Conservation (phyloP, 2,113 vertebrate genomes). For the Meles meles region DNA sequence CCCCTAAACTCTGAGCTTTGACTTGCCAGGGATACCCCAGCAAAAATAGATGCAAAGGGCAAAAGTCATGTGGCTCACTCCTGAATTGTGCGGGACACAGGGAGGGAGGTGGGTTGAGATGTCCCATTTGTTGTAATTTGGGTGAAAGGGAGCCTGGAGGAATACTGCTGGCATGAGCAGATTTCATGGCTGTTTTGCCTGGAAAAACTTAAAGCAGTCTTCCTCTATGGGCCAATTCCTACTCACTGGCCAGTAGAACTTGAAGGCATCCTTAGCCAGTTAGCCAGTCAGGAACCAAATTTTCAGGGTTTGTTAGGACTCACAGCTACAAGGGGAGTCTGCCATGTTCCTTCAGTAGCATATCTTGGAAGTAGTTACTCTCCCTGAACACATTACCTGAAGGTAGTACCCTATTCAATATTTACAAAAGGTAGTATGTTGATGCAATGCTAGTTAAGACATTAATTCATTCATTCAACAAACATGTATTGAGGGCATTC, state of each 20-base stretch:
- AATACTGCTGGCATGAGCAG: conserved; percentile 4
- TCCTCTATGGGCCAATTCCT: neutral
- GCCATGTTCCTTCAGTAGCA: neutral
- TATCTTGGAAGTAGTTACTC: conserved; percentile 20
- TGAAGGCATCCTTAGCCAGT: neutral
- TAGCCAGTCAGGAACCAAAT: neutral
- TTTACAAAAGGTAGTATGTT: neutral
- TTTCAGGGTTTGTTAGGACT: conserved; percentile 13
- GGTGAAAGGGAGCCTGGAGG: neutral
- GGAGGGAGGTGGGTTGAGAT: neutral
- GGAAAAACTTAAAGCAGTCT: neutral
- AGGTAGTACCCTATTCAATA: neutral
- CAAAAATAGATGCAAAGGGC: neutral
- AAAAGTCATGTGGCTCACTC: conserved; percentile 6
- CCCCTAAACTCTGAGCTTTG: neutral
- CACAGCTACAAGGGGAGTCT: neutral
- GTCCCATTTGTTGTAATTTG: neutral
- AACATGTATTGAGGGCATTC: conserved; percentile 32
- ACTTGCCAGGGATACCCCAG: neutral
- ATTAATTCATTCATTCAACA: conserved; percentile 33
- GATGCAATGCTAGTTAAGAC: neutral
- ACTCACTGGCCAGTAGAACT: neutral
- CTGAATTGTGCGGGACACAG: neutral
- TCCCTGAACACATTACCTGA: neutral
- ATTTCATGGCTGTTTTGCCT: conserved; percentile 1